phyloP scores from a whole-genome alignment of 2,797 vertebrate genomes.

The Spinus olivaceus region DNA sequence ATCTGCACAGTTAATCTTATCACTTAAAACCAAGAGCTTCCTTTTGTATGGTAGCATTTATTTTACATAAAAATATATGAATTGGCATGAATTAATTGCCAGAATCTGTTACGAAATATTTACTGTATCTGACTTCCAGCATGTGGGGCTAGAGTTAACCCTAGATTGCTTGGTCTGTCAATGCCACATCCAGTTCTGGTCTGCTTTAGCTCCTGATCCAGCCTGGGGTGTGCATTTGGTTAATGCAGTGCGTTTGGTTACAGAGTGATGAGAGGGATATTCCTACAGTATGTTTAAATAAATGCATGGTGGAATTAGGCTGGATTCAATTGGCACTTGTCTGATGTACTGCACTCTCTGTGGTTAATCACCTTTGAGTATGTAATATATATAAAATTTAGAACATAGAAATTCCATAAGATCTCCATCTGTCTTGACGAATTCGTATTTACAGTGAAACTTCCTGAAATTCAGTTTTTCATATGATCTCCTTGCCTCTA shows the following conservation, averaged over 20 bases:
- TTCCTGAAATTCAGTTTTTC: background rate
- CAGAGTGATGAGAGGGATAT: background rate
- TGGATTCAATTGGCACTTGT: background rate
- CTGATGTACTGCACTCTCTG: background rate
- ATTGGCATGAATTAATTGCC: background rate
- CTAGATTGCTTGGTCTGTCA: background rate
- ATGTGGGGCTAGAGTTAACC: background rate
- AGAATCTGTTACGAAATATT: background rate
- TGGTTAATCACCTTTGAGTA: background rate
- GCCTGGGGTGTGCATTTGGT: background rate
- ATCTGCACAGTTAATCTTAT: background rate
- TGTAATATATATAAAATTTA: background rate
- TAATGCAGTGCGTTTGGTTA: background rate
- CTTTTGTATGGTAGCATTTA: background rate
- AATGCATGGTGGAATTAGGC: background rate
- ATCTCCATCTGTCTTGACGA: background rate
- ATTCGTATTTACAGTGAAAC: background rate
- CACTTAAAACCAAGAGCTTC: background rate
- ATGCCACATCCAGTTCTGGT: background rate
- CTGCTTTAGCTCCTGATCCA: background rate
- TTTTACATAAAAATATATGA: background rate
- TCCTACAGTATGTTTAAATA: background rate
- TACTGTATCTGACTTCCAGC: background rate
- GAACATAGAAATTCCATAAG: background rate
- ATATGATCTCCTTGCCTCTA: background rate